A percentile compares a stretch with the other conserved stretches of the same genome.
phyloP scores from a whole-genome alignment of 2,888 invertebrate genomes.

The Hermaeophaga mercurialis region DNA sequence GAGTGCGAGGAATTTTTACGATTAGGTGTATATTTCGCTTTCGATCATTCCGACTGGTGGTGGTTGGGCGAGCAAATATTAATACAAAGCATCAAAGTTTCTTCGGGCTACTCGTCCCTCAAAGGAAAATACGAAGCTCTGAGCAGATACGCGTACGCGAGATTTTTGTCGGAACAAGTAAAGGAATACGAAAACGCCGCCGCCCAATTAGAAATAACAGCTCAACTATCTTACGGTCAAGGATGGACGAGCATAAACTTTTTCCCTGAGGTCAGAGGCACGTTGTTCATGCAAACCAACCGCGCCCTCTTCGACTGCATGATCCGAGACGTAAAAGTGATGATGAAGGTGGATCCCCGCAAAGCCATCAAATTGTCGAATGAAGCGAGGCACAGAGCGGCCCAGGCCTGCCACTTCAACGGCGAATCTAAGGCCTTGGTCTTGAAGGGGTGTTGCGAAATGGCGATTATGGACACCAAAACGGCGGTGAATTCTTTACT shows the following conservation, averaged over 20 bases:
- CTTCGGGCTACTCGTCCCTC: slow-evolving; percentile 57
- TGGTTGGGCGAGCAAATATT: slow-evolving; percentile 66
- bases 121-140: slow-evolving; percentile 61
- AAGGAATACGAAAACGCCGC: slow-evolving; percentile 45
- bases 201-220: slow-evolving; percentile 42
- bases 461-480: slow-evolving; percentile 59
- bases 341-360: slow-evolving; percentile 54
- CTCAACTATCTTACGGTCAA: slow-evolving; percentile 43
- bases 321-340: slow-evolving; percentile 55
- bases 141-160: slow-evolving; percentile 62
- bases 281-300: slow-evolving; percentile 59
- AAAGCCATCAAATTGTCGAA: slow-evolving; percentile 59
- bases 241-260: slow-evolving; percentile 53
- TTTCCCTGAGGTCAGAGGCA: slow-evolving; percentile 45
- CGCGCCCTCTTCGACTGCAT: slow-evolving; percentile 56
- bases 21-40: slow-evolving; percentile 57
- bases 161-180: slow-evolving; percentile 63
- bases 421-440: slow-evolving; percentile 62
- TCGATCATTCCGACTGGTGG: slow-evolving; percentile 53
- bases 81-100: slow-evolving; percentile 58
- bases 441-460: slow-evolving; percentile 62
- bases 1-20: slow-evolving; percentile 56
- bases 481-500: slow-evolving; percentile 61
- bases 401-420: slow-evolving; percentile 58
- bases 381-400: slow-evolving; percentile 62